These are phyloP conservation scores for Harpalus rufipes DNA, from an alignment of 2,888 invertebrate genomes.

Conservation along the genomic window DNA sequence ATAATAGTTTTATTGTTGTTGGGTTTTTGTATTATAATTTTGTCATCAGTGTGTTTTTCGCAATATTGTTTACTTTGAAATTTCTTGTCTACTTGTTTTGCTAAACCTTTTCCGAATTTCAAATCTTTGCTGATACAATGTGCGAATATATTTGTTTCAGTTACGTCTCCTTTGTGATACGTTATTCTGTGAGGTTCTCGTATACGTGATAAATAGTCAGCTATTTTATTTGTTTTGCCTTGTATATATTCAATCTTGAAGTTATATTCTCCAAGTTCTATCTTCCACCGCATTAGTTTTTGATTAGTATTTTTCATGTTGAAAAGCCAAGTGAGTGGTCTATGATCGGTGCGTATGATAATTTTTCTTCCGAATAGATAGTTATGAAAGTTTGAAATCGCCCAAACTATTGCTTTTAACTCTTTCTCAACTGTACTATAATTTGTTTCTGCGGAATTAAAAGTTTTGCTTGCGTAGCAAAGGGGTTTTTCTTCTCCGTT, in stretches of 20 bases:
- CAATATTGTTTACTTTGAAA: neutral
- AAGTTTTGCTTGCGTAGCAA: conserved; percentile 8
- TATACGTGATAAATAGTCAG: no score
- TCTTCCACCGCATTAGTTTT: neutral
- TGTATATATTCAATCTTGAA: conserved; percentile 1
- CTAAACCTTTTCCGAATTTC: conserved; percentile 4
- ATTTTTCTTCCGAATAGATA: neutral
- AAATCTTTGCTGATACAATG: conserved; percentile 1
- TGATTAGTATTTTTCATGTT: conserved; percentile 5
- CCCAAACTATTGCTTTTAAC: conserved; percentile 8
- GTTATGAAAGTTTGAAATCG: neutral
- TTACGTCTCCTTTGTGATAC: conserved; percentile 1
- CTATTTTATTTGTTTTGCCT: neutral
- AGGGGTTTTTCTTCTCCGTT: conserved; percentile 66
- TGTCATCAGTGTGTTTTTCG: neutral
- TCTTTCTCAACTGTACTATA: neutral
- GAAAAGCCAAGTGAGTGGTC: neutral
- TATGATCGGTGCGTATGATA: neutral
- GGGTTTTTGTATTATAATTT: neutral
- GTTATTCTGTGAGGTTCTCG: neutral
- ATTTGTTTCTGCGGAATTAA: conserved; percentile 47
- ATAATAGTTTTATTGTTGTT: neutral
- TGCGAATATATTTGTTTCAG: conserved; percentile 1
- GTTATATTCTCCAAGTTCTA: neutral
- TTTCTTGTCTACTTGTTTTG: neutral